Base-by-base conservation (phyloP, 2,888 invertebrate genomes). In the Zygaena filipendulae region DNA sequence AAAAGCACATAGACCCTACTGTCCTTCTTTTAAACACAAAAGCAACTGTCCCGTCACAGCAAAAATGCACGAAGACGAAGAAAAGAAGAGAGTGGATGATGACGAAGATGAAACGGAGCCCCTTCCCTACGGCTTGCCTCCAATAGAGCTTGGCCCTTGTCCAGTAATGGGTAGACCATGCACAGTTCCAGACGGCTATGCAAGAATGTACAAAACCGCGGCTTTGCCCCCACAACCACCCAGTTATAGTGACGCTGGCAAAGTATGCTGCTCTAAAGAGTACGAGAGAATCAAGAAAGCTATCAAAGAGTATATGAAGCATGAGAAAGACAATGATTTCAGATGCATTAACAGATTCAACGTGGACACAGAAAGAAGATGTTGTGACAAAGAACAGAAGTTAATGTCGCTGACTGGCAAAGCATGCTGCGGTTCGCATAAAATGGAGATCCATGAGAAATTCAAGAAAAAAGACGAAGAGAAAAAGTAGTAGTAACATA, bases 251-350 rank as follows among this genome's bases (percentile, higher is more conserved):
- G 60, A 70, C 11, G 68, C 68, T 2, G 77, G 77, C 4, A 77
- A 77, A 57, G 61, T 79, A 4, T 79, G 79, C 38, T 79, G 79
- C 42, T 74, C 79, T 1, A 75, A 68, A 39, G 77, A 79, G 42
- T 79, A 58, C 27, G 66, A 77, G 32, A 59, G 75, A 49, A 72
- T 79, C 28, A 77, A 68, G 52, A 71, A 67, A 35, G 74, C 72
- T 1, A 47, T 79, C 5, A 62, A 59, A 32, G 69, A 72, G 18
- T 77, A 75, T 25, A 64, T 67, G 61, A 64, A 54, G 31, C 36
- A 62, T 28, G 66, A 70, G 22, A 74, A 74, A 42, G 62, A 59
- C 3, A 38, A 63, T 27, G 77, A 79, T 36, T 62, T 46, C 31
- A 61, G 75, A 39, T 79, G 79, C 33, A 32, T 75, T 2, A 77